These are phyloP conservation scores for Mobula hypostoma DNA, from an alignment of 2,113 vertebrate genomes.

Conservation along the genomic window DNA sequence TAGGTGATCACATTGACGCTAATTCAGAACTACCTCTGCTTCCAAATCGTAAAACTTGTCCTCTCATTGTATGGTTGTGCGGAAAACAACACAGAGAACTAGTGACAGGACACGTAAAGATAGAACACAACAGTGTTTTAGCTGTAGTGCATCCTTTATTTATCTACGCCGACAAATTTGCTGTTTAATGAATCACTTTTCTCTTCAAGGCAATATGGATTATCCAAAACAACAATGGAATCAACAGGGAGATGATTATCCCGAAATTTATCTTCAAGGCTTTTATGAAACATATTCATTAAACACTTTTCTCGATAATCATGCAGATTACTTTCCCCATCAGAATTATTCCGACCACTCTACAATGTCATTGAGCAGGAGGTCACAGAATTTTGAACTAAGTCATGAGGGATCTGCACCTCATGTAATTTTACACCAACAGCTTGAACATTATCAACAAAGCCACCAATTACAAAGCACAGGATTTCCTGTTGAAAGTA, in stretches of 20 bases:
- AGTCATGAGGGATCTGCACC: conserved; percentile 7
- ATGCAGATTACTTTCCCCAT: conserved; percentile 20
- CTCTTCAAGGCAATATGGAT: conserved; percentile 17
- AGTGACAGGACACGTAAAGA: not conserved
- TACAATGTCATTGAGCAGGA: conserved; percentile 16
- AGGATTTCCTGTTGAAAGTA: conserved; percentile 18
- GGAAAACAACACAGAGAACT: not conserved
- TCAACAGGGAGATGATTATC: conserved; percentile 22
- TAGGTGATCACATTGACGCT: not conserved
- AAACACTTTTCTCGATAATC: not conserved
- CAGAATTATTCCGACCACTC: conserved; percentile 28
- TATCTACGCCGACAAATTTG: not conserved
- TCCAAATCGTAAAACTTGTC: not conserved
- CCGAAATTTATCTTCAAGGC: not conserved
- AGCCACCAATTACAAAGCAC: conserved; percentile 8
- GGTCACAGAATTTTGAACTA: conserved; percentile 13
- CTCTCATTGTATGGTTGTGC: not conserved
- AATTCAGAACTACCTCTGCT: not conserved
- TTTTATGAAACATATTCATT: conserved; percentile 27
- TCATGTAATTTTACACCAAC: not conserved
- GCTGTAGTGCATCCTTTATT: not conserved
- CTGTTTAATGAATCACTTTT: not conserved
- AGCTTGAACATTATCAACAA: conserved; percentile 27
- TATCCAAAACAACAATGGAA: conserved; percentile 27
- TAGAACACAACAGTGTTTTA: not conserved